These are phyloP conservation scores for Spodoptera littoralis DNA, from an alignment of 2,888 invertebrate species.

Conservation along the genomic window DNA sequence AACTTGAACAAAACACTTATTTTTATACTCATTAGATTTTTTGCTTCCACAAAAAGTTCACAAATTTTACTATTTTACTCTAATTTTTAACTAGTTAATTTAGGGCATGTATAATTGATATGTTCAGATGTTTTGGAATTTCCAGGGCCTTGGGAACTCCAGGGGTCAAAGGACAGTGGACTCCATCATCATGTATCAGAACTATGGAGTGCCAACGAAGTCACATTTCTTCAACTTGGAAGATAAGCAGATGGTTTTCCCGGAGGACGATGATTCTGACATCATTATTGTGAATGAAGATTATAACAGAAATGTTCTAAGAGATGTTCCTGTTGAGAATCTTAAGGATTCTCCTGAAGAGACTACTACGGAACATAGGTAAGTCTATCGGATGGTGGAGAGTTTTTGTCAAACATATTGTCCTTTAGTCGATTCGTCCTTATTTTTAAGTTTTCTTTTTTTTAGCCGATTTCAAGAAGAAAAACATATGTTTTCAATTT, in stretches of 20 bases:
- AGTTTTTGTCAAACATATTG: background rate
- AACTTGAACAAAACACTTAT: too few species aligned
- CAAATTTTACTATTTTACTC: background rate
- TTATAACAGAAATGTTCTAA: conserved; percentile 71
- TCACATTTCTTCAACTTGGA: conserved; percentile 76
- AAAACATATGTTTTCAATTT: too few species aligned
- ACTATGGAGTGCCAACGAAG: conserved; percentile 75
- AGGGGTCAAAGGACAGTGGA: conserved; percentile 91
- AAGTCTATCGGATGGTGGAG: conserved; percentile 17
- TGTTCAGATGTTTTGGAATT: conserved; percentile 94
- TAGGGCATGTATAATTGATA: conserved; percentile 80
- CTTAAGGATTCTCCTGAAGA: conserved; percentile 63
- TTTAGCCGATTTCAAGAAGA: too few species aligned
- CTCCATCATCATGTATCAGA: conserved; percentile 80
- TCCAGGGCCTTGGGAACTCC: conserved; percentile 92
- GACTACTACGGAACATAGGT: conserved; percentile 69
- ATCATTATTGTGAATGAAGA: conserved; percentile 85
- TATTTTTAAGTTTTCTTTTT: too few species aligned
- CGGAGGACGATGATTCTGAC: conserved; percentile 82
- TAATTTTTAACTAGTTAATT: background rate
- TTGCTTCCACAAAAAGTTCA: too few species aligned
- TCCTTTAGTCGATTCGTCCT: too few species aligned
- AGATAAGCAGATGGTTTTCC: conserved; percentile 81
- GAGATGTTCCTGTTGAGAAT: conserved; percentile 66
- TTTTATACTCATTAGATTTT: too few species aligned